Conservation (phyloP, 2,888 invertebrate species). For the Gymnoscelis rufifasciata region DNA sequence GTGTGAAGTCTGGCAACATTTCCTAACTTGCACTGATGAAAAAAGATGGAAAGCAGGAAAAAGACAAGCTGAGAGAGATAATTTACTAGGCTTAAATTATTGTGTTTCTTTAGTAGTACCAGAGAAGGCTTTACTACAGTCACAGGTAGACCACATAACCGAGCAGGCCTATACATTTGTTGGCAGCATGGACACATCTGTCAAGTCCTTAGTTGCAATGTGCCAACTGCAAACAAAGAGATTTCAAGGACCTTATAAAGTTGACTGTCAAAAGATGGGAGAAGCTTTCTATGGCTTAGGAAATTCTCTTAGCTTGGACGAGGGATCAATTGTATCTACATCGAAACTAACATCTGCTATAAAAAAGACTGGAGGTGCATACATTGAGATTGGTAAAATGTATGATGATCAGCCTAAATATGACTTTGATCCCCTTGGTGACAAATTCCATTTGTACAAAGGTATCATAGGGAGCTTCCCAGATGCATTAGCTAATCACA, state of each 20-base stretch:
- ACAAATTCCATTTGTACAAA: constrained; percentile 95
- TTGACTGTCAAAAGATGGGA: constrained; percentile 94
- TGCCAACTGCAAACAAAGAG: constrained; percentile 92
- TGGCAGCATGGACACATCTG: constrained; percentile 90
- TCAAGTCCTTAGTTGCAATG: constrained; percentile 89
- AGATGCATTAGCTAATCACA: constrained; percentile 92
- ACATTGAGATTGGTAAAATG: constrained; percentile 92
- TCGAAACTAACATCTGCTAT: constrained; percentile 87
- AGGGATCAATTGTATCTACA: constrained; percentile 81
- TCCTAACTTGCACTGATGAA: constrained; percentile 97
- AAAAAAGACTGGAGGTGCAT: constrained; percentile 92
- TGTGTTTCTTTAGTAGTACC: constrained; percentile 94
- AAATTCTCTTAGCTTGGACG: constrained; percentile 89
- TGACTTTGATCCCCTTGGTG: constrained; percentile 94
- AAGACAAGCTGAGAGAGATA: constrained; percentile 95
- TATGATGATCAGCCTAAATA: constrained; percentile 94
- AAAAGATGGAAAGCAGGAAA: constrained; percentile 99
- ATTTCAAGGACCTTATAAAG: constrained; percentile 89
- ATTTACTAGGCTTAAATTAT: constrained; percentile 92
- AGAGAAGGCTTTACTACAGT: constrained; percentile 85
- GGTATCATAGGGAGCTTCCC: constrained; percentile 95
- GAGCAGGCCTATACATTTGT: constrained; percentile 91
- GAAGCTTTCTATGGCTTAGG: constrained; percentile 92
- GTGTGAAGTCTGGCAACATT: constrained; percentile 97
- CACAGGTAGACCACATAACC: constrained; percentile 88